Percentiles rank a stretch among this genome's conserved stretches.
These are phyloP conservation scores for Lordiphosa fenestrarum DNA, from an alignment of 2,888 invertebrate species.

Conservation along the genomic window DNA sequence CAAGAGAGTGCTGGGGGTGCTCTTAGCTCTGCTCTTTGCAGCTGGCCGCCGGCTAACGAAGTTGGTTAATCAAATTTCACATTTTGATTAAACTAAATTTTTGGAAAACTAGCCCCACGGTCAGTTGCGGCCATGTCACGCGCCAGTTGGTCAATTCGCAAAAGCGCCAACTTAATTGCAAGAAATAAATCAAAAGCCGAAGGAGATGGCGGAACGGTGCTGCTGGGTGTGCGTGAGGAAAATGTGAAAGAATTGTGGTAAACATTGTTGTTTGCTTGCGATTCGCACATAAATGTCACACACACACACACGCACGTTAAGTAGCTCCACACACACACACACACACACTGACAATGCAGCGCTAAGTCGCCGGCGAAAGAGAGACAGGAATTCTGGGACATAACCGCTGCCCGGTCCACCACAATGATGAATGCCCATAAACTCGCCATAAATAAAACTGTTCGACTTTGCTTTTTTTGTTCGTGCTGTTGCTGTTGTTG, in stretches of 20 bases:
- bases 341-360: conserved; percentile 25
- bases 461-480: conserved; percentile 28
- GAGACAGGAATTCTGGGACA: conserved; percentile 25
- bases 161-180: conserved; percentile 38
- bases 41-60: conserved; percentile 14
- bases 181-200: conserved; percentile 58
- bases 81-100: conserved; percentile 32
- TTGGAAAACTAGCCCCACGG: conserved; percentile 1
- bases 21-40: conserved; percentile 4
- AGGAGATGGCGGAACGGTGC: conserved; percentile 23
- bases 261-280: conserved; percentile 38
- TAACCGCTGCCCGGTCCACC: conserved; percentile 13
- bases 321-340: conserved; percentile 33
- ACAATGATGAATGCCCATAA: conserved; percentile 68
- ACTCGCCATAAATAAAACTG: conserved; percentile 64
- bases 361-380: conserved; percentile 9
- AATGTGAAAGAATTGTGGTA: conserved; percentile 43
- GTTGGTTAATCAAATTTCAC: conserved; percentile 54
- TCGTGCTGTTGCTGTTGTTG: conserved; percentile 29
- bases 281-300: conserved; percentile 66
- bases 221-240: conserved; percentile 40
- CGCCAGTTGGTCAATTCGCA: conserved; percentile 20
- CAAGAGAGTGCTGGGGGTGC: background rate
- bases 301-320: conserved; percentile 40
- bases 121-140: conserved; percentile 29